Conservation (phyloP, 1,140 invertebrate genomes). For the Oryctes rhinoceros region DNA sequence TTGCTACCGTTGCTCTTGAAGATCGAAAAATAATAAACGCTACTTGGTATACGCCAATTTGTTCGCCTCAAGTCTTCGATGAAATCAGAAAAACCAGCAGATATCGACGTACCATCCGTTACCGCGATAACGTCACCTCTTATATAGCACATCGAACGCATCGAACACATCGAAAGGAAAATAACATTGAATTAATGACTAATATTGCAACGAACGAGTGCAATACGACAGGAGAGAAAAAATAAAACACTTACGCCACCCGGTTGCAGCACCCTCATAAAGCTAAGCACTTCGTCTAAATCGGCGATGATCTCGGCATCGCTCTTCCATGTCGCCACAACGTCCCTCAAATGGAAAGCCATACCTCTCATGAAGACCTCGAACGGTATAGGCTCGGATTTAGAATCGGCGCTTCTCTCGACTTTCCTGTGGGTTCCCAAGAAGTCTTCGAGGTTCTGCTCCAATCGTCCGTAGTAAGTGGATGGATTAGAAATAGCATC, state of each 20-base stretch:
- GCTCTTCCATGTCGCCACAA: conserved; percentile 36
- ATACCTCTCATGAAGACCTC: conserved; percentile 48
- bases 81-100: too few species aligned
- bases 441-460: background rate
- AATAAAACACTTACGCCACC: conserved; percentile 39
- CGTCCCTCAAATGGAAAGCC: conserved; percentile 47
- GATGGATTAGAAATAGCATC: conserved; percentile 25
- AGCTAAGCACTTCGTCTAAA: conserved; percentile 47
- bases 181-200: too few species aligned
- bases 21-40: too few species aligned
- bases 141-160: too few species aligned
- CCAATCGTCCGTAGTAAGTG: background rate
- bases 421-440: background rate
- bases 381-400: conserved; percentile 44
- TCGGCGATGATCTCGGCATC: conserved; percentile 46
- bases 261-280: conserved; percentile 44
- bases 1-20: too few species aligned
- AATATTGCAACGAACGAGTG: too few species aligned
- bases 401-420: background rate
- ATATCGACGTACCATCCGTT: too few species aligned
- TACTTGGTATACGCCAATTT: too few species aligned
- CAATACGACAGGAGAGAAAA: too few species aligned
- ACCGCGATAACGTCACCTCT: too few species aligned
- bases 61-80: too few species aligned
- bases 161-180: too few species aligned